These are phyloP conservation scores for Knipowitschia caucasica DNA, from an alignment of 2,797 vertebrate genomes.

Conservation along the genomic window DNA sequence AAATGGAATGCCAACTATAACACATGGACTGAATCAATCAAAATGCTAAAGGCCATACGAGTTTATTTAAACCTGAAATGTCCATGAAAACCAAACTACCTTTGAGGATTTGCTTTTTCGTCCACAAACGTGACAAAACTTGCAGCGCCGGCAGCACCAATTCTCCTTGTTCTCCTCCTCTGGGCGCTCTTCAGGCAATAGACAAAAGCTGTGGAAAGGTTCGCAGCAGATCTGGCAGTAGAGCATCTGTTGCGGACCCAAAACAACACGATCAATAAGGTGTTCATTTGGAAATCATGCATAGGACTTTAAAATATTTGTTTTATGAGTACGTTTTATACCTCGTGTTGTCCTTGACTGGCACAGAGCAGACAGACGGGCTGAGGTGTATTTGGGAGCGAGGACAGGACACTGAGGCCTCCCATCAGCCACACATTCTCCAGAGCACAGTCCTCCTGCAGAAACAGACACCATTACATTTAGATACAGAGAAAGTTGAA, in stretches of 20 bases:
- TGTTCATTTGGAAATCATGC: background rate
- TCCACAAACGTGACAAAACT: conserved; percentile 89
- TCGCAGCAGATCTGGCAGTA: conserved; percentile 94
- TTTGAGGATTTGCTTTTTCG: conserved; percentile 83
- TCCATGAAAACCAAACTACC: conserved; percentile 60
- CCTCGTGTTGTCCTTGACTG: conserved; percentile 88
- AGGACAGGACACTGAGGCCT: conserved; percentile 88
- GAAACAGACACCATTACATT: background rate
- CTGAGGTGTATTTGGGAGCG: conserved; percentile 78
- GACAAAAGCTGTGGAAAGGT: conserved; percentile 89
- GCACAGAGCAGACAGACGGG: conserved; percentile 89
- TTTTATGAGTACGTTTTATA: conserved; percentile 38
- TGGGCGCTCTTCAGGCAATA: conserved; percentile 83
- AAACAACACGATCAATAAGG: background rate
- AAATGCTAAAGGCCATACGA: too few relatives aligned
- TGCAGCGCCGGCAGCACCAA: conserved; percentile 91
- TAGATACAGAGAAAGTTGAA: background rate
- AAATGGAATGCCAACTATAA: too few relatives aligned
- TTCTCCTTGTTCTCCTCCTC: conserved; percentile 82
- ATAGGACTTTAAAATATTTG: too few relatives aligned
- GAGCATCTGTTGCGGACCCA: conserved; percentile 74
- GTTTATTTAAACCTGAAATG: too few relatives aligned
- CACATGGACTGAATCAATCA: too few relatives aligned
- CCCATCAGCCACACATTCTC: conserved; percentile 95
- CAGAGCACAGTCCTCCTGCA: conserved; percentile 88